phyloP scores from a whole-genome alignment of 1,140 invertebrate genomes.

The Drosophila baimaii region DNA sequence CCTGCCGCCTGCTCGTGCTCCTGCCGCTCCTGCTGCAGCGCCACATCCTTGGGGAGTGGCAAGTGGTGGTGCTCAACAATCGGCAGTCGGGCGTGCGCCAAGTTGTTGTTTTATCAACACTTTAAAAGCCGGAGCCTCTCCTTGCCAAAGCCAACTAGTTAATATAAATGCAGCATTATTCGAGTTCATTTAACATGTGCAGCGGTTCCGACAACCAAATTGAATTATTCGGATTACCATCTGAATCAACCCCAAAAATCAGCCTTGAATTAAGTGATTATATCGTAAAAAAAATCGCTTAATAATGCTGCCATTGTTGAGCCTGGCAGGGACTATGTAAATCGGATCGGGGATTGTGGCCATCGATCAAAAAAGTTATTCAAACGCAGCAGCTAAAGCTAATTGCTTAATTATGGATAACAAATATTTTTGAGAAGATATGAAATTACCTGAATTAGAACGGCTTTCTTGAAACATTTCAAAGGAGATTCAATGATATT shows the following conservation, averaged over 20 bases:
- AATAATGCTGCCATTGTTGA: not conserved
- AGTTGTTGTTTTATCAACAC: slow-evolving; percentile 59
- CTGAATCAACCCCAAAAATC: not conserved
- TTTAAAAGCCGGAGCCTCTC: slow-evolving; percentile 12
- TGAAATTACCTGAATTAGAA: not conserved
- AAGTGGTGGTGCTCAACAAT: slow-evolving; percentile 38
- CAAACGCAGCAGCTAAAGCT: not conserved
- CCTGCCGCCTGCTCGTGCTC: not conserved
- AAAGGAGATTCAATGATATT: no score
- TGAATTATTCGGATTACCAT: not conserved
- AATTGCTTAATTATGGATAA: not conserved
- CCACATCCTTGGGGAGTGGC: slow-evolving; percentile 10
- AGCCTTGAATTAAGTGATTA: slow-evolving; percentile 7
- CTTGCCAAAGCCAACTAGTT: not conserved
- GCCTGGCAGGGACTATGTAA: slow-evolving; percentile 8
- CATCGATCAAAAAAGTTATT: slow-evolving; percentile 9
- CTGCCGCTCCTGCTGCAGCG: not conserved
- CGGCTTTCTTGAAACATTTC: not conserved
- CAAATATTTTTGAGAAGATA: not conserved
- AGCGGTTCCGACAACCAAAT: slow-evolving; percentile 1
- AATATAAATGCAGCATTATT: slow-evolving; percentile 16
- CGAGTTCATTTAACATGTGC: slow-evolving; percentile 11
- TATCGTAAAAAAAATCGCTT: slow-evolving; percentile 23
- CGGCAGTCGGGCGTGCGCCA: slow-evolving; percentile 36
- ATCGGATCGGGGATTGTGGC: slow-evolving; percentile 2